These are phyloP conservation scores for Oceanites oceanicus DNA, from an alignment of 2,113 vertebrate genomes.

Conservation along the genomic window DNA sequence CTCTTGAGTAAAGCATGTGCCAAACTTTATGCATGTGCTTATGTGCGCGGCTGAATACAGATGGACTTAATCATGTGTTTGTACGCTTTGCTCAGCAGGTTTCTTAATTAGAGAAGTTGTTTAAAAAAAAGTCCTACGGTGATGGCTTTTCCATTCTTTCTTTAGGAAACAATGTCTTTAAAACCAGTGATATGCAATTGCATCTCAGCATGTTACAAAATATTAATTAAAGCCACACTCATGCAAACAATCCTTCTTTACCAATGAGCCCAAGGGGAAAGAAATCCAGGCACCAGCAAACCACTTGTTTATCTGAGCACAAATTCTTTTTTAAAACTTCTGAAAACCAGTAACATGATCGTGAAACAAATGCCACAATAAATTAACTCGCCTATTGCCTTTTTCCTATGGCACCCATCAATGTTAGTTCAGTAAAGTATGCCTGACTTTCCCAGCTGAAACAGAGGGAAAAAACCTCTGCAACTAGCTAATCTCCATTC, in stretches of 20 bases:
- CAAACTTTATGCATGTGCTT: background rate
- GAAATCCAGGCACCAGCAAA: background rate
- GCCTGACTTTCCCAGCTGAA: background rate
- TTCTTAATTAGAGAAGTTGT: slow-evolving; percentile 28
- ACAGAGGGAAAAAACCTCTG: background rate
- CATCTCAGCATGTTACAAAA: background rate
- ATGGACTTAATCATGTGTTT: background rate
- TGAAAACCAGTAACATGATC: background rate
- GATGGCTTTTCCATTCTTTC: background rate
- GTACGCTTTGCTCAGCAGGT: background rate
- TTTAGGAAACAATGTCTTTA: background rate
- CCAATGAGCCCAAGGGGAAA: background rate
- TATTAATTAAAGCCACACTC: slow-evolving; percentile 18
- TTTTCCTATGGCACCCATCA: background rate
- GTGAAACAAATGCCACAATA: background rate
- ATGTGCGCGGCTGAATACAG: background rate
- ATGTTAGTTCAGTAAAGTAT: fast-evolving
- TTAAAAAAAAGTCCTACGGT: background rate
- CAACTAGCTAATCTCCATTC: background rate
- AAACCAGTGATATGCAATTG: background rate
- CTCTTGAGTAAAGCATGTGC: background rate
- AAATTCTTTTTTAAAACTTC: background rate
- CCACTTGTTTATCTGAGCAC: background rate
- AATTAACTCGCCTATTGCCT: background rate
- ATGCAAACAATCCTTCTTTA: background rate